Conservation (phyloP, 2,797 vertebrate genomes). For the Mastacembelus armatus region DNA sequence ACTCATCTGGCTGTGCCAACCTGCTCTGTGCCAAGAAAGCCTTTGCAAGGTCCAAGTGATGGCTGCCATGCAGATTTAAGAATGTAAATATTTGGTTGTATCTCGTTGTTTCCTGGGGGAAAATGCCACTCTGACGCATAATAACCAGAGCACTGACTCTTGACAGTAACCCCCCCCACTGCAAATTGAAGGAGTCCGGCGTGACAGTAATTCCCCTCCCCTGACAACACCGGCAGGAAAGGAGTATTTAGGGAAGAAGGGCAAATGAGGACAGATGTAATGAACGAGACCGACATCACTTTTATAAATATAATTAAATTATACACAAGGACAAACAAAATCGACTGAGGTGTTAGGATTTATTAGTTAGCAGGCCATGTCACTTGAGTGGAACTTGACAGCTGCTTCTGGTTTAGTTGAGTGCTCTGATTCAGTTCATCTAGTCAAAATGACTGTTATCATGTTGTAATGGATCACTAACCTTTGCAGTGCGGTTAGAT, state of each 20-base stretch:
- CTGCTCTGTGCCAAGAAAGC: slow-evolving; percentile 53
- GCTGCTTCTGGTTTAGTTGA: slow-evolving; percentile 59
- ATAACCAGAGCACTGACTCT: slow-evolving; percentile 32
- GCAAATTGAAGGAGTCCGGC: slow-evolving; percentile 48
- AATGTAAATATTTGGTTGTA: slow-evolving; percentile 55
- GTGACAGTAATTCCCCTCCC: slow-evolving; percentile 58
- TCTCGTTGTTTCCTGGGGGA: slow-evolving; percentile 18
- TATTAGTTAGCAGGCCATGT: slow-evolving; percentile 42
- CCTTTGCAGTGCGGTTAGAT: slow-evolving; percentile 35
- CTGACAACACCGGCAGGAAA: slow-evolving; percentile 34
- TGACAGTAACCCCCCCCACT: slow-evolving; percentile 1
- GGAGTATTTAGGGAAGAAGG: slow-evolving; percentile 58
- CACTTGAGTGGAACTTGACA: slow-evolving; percentile 58
- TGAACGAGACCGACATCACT: slow-evolving; percentile 42
- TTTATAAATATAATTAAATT: slow-evolving; percentile 56
- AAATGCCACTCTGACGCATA: slow-evolving; percentile 26
- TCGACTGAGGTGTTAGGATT: slow-evolving; percentile 34
- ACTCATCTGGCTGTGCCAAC: slow-evolving; percentile 47
- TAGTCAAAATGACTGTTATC: slow-evolving; percentile 56
- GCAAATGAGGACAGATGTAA: slow-evolving; percentile 60
- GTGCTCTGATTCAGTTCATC: slow-evolving; percentile 54
- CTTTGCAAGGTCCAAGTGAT: slow-evolving; percentile 57
- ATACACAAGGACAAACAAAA: slow-evolving; percentile 62
- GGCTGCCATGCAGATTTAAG: slow-evolving; percentile 56
- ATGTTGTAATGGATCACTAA: slow-evolving; percentile 56